These are phyloP conservation scores for Volucella inanis DNA, from an alignment of 2,888 invertebrate genomes.

Conservation along the genomic window DNA sequence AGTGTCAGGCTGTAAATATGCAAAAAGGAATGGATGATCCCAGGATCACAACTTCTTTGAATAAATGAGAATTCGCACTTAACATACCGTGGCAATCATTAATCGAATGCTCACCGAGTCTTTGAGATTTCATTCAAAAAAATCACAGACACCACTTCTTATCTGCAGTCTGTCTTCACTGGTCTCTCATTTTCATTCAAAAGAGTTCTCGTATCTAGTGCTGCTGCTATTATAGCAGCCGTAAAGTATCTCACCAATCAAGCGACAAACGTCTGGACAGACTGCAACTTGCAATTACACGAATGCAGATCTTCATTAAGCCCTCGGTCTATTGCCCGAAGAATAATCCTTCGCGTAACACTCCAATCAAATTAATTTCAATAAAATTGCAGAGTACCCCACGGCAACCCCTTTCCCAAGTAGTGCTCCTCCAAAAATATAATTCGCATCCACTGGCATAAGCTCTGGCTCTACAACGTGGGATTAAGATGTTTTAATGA, in stretches of 20 bases:
- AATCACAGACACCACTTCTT: constrained; percentile 17
- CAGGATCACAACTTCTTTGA: constrained; percentile 66
- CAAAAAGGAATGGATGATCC: constrained; percentile 64
- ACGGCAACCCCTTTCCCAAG: constrained; percentile 12
- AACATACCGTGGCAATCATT: constrained; percentile 78
- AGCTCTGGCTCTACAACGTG: constrained; percentile 39
- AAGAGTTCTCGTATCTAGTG: background rate
- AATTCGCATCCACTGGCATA: background rate
- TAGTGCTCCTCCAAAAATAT: constrained; percentile 24
- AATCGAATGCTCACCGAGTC: constrained; percentile 76
- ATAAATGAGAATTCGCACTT: constrained; percentile 78
- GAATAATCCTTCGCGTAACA: constrained; percentile 42
- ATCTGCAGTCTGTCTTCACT: background rate
- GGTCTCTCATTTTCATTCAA: constrained; percentile 49
- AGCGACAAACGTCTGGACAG: constrained; percentile 62
- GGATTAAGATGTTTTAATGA: constrained; percentile 74
- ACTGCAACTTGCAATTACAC: constrained; percentile 66
- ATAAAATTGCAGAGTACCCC: constrained; percentile 27
- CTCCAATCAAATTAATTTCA: constrained; percentile 66
- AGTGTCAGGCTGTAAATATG: constrained; percentile 65
- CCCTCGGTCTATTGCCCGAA: constrained; percentile 27
- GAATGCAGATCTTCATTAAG: constrained; percentile 65
- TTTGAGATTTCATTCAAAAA: constrained; percentile 67
- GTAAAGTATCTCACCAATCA: constrained; percentile 58
- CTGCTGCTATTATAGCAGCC: constrained; percentile 15